These are phyloP conservation scores for Tuta absoluta DNA, from an alignment of 2,888 invertebrate genomes.

Conservation along the genomic window DNA sequence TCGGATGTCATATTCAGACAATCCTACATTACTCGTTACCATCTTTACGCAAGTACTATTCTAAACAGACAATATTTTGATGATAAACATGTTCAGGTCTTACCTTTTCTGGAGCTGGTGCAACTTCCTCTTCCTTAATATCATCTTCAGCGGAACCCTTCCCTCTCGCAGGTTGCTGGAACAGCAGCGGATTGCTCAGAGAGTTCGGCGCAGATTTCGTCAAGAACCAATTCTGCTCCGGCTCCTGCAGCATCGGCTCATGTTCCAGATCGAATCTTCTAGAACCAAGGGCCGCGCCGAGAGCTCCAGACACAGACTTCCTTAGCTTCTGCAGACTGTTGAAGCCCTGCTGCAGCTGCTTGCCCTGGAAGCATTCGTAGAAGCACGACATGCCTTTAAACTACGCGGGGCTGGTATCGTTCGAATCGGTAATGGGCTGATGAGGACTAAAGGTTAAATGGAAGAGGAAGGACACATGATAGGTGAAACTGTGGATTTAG, in stretches of 20 bases:
- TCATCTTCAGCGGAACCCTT: conserved; percentile 60
- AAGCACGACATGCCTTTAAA: conserved; percentile 80
- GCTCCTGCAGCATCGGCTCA: conserved; percentile 74
- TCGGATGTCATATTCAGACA: too few species aligned
- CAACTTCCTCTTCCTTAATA: conserved; percentile 64
- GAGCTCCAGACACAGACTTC: conserved; percentile 85
- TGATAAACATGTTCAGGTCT: too few species aligned
- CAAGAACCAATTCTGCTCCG: conserved; percentile 88
- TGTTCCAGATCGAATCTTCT: conserved; percentile 76
- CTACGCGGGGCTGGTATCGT: conserved; percentile 59
- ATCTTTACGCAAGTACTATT: too few species aligned
- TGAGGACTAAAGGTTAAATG: conserved; percentile 69
- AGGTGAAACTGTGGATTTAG: neutral
- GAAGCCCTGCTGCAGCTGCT: conserved; percentile 78
- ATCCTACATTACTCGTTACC: too few species aligned
- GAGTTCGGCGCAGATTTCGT: conserved; percentile 91
- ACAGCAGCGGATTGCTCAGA: conserved; percentile 82
- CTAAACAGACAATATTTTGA: too few species aligned
- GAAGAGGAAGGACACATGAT: neutral
- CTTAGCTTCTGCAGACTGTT: conserved; percentile 87
- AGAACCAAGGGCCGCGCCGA: conserved; percentile 76
- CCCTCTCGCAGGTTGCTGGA: conserved; percentile 55
- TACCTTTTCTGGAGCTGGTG: conserved; percentile 66
- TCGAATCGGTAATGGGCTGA: conserved; percentile 49
- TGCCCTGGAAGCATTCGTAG: conserved; percentile 79